phyloP scores from a whole-genome alignment of 2,888 invertebrate genomes.

The Bedellia somnulentella region DNA sequence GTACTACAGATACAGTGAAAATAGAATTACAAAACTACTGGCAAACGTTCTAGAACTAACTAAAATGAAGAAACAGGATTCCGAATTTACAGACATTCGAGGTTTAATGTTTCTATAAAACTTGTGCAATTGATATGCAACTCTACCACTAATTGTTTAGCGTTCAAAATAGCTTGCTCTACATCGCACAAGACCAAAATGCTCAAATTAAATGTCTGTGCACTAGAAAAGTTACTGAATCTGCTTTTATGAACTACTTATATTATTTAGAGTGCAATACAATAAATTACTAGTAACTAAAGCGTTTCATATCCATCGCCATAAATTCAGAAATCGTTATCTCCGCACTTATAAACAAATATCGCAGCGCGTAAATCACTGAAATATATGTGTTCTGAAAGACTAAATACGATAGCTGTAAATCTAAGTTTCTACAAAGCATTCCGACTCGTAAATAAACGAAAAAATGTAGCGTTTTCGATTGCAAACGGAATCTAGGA shows the following conservation, averaged over 20 bases:
- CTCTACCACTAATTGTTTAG: conserved; percentile 21
- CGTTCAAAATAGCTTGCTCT: conserved; percentile 19
- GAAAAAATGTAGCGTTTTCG: conserved; percentile 34
- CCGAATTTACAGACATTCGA: conserved; percentile 50
- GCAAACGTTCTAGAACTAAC: conserved; percentile 49
- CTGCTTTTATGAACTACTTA: too few species aligned
- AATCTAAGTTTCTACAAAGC: neutral
- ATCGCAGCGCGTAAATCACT: too few species aligned
- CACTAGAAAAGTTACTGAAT: too few species aligned
- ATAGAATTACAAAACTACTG: conserved; percentile 26
- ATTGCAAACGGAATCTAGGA: conserved; percentile 45
- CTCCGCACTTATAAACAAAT: too few species aligned
- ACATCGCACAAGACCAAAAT: conserved; percentile 23
- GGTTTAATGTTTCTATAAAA: conserved; percentile 37
- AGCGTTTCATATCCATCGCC: too few species aligned
- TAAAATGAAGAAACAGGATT: conserved; percentile 55
- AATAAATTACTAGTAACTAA: too few species aligned
- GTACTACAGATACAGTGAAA: too few species aligned
- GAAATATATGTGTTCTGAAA: too few species aligned
- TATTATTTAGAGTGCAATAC: too few species aligned
- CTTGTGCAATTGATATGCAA: conserved; percentile 17
- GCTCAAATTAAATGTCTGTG: conserved; percentile 11
- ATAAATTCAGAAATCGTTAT: too few species aligned
- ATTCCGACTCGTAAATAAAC: conserved; percentile 23
- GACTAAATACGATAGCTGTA: too few species aligned